These are phyloP conservation scores for Cryptoprocta ferox DNA, from an alignment of 2,797 vertebrate species.

Conservation along the genomic window DNA sequence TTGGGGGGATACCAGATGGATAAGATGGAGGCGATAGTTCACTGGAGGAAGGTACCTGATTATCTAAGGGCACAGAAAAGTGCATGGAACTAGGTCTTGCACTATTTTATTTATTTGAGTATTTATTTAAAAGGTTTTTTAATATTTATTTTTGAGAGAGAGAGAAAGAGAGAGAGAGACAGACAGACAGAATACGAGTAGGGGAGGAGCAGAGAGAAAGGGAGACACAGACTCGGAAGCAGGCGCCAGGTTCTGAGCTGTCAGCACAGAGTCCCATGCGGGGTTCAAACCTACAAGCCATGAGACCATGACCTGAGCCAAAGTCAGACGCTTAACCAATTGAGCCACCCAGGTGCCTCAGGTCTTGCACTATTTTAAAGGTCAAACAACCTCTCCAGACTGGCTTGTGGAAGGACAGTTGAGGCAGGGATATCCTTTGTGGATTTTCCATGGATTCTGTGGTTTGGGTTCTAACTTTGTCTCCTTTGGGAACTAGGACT, in stretches of 20 bases:
- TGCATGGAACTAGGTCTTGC: rapidly evolving
- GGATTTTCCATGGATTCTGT: constrained; percentile 5
- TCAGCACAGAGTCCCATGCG: too few species aligned
- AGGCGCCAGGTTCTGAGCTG: too few species aligned
- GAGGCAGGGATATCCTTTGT: neutral
- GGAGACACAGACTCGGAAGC: too few species aligned
- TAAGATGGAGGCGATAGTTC: neutral
- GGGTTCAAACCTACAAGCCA: too few species aligned
- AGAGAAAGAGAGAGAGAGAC: too few species aligned
- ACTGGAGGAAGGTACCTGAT: neutral
- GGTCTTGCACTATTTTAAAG: neutral
- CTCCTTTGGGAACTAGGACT: neutral
- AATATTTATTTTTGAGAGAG: too few species aligned
- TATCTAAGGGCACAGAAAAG: neutral
- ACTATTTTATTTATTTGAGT: neutral
- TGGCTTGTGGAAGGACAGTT: neutral
- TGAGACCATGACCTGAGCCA: too few species aligned
- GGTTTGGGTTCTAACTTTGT: neutral
- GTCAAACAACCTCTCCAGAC: neutral
- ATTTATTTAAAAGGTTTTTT: too few species aligned
- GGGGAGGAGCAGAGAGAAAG: too few species aligned
- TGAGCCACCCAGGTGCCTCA: too few species aligned
- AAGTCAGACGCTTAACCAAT: too few species aligned
- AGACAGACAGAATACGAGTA: too few species aligned
- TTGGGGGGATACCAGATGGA: neutral